phyloP scores from a whole-genome alignment of 2,888 invertebrate genomes.

The Pandemis cinnamomeana region DNA sequence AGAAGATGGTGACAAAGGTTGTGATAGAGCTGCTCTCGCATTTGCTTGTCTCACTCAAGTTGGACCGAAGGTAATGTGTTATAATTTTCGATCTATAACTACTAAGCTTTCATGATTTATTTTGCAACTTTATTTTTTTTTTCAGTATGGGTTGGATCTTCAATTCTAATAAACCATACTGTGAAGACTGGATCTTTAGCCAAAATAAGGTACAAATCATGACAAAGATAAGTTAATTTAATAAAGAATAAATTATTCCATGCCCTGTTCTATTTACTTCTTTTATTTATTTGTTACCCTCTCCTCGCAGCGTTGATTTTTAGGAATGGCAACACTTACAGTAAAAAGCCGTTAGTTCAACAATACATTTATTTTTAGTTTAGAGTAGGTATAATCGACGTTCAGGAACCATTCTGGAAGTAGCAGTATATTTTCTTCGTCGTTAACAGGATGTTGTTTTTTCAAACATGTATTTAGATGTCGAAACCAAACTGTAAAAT shows the following conservation, averaged over 20 bases:
- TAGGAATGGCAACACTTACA: no score
- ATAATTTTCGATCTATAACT: background rate
- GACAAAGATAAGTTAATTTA: constrained; percentile 13
- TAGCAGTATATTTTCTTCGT: background rate
- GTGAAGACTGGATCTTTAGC: background rate
- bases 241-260: constrained; percentile 20
- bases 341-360: background rate
- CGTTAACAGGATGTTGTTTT: constrained; percentile 6
- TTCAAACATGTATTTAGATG: constrained; percentile 49
- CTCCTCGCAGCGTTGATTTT: no score
- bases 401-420: background rate
- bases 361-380: constrained; percentile 4
- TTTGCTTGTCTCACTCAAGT: constrained; percentile 61
- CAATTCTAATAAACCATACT: constrained; percentile 49
- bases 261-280: constrained; percentile 22
- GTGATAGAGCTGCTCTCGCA: constrained; percentile 63
- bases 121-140: constrained; percentile 40
- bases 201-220: constrained; percentile 18
- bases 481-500: constrained; percentile 68
- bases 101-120: background rate
- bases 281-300: background rate
- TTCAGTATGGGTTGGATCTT: constrained; percentile 60
- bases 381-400: background rate
- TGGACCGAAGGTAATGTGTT: constrained; percentile 56
- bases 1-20: constrained; percentile 59